Conservation (phyloP, 1,140 invertebrate species). For the Dolichoris vasculosae region DNA sequence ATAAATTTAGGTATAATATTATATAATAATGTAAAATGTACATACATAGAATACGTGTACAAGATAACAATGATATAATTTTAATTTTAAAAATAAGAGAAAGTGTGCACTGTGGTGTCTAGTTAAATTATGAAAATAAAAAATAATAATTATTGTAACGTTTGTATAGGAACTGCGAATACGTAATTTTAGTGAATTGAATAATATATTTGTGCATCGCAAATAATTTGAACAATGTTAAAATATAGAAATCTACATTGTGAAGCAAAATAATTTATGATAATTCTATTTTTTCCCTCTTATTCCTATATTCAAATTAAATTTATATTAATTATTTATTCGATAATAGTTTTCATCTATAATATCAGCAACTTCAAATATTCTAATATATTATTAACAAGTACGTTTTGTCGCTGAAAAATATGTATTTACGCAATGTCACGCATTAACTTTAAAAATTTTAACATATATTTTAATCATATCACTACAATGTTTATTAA, state of each 20-base stretch:
- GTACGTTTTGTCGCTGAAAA: no score
- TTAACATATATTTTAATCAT: no score
- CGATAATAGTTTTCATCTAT: no score
- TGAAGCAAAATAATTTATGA: conserved; percentile 17
- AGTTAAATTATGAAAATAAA: conserved; percentile 45
- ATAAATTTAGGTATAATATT: conserved; percentile 59
- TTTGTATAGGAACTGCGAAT: conserved; percentile 69
- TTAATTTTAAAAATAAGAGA: conserved; percentile 50
- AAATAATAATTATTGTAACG: conserved; percentile 66
- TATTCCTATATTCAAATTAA: background rate
- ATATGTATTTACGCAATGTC: no score
- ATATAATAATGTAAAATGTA: conserved; percentile 23
- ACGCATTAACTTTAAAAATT: no score
- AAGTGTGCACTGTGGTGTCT: conserved; percentile 53
- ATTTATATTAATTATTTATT: background rate
- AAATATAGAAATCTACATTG: conserved; percentile 56
- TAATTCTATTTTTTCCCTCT: background rate
- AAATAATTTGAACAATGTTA: conserved; percentile 60
- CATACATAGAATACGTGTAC: conserved; percentile 22
- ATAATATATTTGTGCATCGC: conserved; percentile 64
- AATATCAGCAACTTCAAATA: no score
- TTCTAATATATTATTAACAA: no score
- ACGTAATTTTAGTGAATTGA: conserved; percentile 66
- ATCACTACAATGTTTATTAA: no score
- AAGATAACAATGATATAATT: conserved; percentile 29